These are phyloP conservation scores for Aratinga solstitialis DNA, from an alignment of 2,797 vertebrate species.

Conservation along the genomic window DNA sequence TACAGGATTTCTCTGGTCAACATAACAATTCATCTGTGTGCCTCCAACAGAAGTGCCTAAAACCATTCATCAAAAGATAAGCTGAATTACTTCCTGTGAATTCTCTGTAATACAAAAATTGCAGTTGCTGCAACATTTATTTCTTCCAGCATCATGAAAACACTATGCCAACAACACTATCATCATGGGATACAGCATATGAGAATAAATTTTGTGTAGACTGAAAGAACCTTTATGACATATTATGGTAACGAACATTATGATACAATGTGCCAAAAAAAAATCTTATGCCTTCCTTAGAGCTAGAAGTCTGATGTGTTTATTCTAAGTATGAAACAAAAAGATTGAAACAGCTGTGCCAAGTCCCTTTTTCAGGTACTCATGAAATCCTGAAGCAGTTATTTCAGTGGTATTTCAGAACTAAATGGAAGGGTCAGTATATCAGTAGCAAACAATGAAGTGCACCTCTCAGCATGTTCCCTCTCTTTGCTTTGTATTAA, in stretches of 20 bases:
- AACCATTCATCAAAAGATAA: background rate
- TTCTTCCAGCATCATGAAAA: background rate
- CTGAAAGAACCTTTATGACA: background rate
- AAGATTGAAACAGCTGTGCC: background rate
- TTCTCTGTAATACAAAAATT: background rate
- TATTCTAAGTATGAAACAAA: background rate
- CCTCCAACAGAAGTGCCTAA: background rate
- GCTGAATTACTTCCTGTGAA: background rate
- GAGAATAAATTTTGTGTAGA: background rate
- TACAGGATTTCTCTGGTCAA: background rate
- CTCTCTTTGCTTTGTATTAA: background rate
- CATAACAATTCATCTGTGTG: background rate
- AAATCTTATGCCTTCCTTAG: background rate
- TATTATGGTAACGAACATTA: background rate
- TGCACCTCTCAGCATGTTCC: background rate
- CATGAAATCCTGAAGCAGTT: background rate
- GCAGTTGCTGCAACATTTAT: background rate
- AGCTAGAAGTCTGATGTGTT: background rate
- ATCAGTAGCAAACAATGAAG: background rate
- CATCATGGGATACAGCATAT: background rate
- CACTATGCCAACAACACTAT: background rate
- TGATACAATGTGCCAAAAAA: background rate
- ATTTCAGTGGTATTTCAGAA: background rate
- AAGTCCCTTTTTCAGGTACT: background rate
- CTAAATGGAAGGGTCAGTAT: background rate